A percentile compares a stretch with the other conserved stretches of the same genome.
These are phyloP conservation scores for Cariama cristata DNA, from an alignment of 2,113 vertebrate genomes.

Conservation along the genomic window DNA sequence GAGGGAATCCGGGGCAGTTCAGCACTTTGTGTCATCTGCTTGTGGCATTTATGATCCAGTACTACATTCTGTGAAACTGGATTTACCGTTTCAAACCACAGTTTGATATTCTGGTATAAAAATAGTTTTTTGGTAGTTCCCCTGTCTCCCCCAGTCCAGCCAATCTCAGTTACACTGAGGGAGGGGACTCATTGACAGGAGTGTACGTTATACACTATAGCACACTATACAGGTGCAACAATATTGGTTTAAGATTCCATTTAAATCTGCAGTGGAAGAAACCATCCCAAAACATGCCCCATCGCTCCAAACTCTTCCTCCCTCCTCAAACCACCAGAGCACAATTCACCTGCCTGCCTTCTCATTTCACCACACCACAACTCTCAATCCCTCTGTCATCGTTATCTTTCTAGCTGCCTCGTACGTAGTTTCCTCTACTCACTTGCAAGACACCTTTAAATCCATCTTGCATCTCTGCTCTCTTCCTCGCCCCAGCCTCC, in stretches of 20 bases:
- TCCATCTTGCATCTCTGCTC: accelerated
- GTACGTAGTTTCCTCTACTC: background rate
- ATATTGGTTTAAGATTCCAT: background rate
- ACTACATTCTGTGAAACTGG: background rate
- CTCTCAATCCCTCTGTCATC: background rate
- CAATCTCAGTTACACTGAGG: background rate
- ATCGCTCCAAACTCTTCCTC: background rate
- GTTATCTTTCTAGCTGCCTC: background rate
- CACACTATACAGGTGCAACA: background rate
- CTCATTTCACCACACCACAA: background rate
- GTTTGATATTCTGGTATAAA: background rate
- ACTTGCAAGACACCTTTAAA: background rate
- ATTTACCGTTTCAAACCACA: background rate
- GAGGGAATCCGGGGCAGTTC: background rate
- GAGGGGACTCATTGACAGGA: background rate
- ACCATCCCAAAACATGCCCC: background rate
- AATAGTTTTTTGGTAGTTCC: background rate
- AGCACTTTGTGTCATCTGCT: background rate
- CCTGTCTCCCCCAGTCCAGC: background rate
- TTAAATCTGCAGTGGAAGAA: background rate
- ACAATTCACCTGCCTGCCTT: background rate
- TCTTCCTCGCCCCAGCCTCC: background rate
- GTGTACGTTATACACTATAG: accelerated
- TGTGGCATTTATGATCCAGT: background rate
- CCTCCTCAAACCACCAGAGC: background rate